phyloP scores from a whole-genome alignment of 1,140 invertebrate genomes.

The Drosophila azteca region DNA sequence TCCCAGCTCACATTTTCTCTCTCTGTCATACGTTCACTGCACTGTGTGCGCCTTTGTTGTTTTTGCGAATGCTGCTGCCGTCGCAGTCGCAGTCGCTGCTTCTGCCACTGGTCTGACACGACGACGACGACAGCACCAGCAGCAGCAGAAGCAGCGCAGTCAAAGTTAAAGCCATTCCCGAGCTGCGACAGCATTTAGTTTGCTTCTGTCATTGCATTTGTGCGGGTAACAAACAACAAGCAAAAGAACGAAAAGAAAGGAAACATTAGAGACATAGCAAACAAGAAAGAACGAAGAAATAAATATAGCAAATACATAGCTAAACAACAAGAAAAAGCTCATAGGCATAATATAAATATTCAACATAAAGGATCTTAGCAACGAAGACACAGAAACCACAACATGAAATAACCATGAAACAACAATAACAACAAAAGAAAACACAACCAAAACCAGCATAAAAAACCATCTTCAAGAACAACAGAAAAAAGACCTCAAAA shows the following conservation, averaged over 20 bases:
- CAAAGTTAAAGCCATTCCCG: slow-evolving; percentile 67
- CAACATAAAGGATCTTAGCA: background rate
- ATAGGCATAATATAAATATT: background rate
- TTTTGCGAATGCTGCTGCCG: slow-evolving; percentile 52
- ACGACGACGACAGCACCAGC: slow-evolving; percentile 37
- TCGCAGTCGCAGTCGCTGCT: background rate
- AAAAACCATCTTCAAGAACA: slow-evolving; percentile 1
- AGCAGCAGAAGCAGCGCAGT: slow-evolving; percentile 41
- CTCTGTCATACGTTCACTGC: slow-evolving; percentile 24
- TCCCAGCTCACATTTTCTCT: slow-evolving; percentile 18
- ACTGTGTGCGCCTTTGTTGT: slow-evolving; percentile 54
- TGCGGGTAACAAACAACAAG: slow-evolving; percentile 53
- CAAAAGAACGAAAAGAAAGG: slow-evolving; percentile 34
- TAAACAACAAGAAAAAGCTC: slow-evolving; percentile 21
- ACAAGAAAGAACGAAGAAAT: slow-evolving; percentile 36
- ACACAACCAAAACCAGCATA: slow-evolving; percentile 1
- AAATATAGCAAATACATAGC: slow-evolving; percentile 25
- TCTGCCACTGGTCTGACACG: slow-evolving; percentile 7
- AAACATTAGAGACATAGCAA: slow-evolving; percentile 33
- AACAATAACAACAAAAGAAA: slow-evolving; percentile 7
- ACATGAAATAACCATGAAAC: slow-evolving; percentile 24
- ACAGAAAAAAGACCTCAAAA: too few relatives aligned
- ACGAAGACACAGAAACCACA: background rate
- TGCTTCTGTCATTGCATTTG: slow-evolving; percentile 78
- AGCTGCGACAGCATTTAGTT: slow-evolving; percentile 70